Base-by-base conservation (phyloP, 2,888 invertebrate genomes). In the Pecten maximus region DNA sequence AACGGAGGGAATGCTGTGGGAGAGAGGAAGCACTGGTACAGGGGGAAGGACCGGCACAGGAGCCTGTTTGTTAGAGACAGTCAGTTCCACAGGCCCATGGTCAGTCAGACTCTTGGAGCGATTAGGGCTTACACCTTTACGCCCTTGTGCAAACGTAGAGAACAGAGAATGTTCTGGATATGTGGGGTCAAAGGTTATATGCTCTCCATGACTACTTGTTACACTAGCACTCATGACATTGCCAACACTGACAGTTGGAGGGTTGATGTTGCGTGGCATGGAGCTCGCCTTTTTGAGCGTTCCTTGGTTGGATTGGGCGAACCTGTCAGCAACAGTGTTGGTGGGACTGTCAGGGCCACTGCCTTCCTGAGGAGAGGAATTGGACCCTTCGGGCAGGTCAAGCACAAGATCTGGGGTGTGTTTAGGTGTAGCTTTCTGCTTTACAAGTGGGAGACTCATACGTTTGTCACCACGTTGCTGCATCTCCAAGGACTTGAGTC, bases 281-380 rank as follows among this genome's bases (percentile, higher is more conserved):
- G 94, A 94, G 40, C 93, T 92, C 39, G 96, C 96, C 95, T 98
- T 98, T 95, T 98, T 98, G 90, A 98, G 97, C 0, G 98, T 98
- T 94, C 98, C 98, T 96, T 98, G 98, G 95, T 98, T 98, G 94
- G 98, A 98, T 95, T 98, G 98, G 89, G 98, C 98, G 96, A 98
- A 98, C 48, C 98, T 97, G 95, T 98, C 98, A 0, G 98, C 98
- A 0, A 98, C 98, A 91, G 98, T 98, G 87, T 95, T 93, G 23
- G 94, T 94, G 50, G 96, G 95, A 93, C 95, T 95, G 92, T 96
- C 96, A 16, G 94, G 93, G 35, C 94, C 95, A 90, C 95, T 95
- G 40, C 94, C 93, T 50, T 95, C 95, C 88, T 94, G 94, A 15
- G 96, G 95, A 0, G 96, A 94, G 1, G 95, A 94, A 1, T 95